Evolutionary conservation across 2,888 invertebrate genomes (phyloP).

Genomic region (Chymomyza caudatula): DNA sequence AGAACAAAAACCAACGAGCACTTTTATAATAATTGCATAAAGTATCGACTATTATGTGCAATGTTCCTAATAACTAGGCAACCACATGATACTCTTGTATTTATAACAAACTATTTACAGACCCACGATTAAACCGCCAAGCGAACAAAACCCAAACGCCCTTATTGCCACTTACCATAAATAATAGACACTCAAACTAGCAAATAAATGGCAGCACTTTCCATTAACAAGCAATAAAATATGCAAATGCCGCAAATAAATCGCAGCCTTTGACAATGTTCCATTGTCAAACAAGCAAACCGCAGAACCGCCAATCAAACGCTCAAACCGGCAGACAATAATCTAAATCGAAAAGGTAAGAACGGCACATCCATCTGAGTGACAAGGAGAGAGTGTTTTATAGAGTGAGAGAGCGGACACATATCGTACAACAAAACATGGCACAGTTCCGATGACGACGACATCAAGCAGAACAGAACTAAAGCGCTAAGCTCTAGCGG

Average conservation of each 20-base stretch:
- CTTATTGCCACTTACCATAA: not conserved
- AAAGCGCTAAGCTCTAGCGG: not conserved
- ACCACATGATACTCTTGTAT: not conserved
- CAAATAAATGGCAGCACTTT: constrained; percentile 1
- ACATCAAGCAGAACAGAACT: not conserved
- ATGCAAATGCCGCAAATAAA: constrained; percentile 67
- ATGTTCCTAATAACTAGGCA: constrained; percentile 23
- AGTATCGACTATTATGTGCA: constrained; percentile 19
- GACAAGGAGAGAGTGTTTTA: too few species aligned
- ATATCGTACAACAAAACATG: too few species aligned
- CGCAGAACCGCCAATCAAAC: not conserved
- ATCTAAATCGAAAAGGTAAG: constrained; percentile 64
- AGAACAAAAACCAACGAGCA: constrained; percentile 6
- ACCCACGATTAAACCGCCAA: not conserved
- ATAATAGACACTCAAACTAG: not conserved
- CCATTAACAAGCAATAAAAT: constrained; percentile 66
- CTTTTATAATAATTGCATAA: constrained; percentile 14
- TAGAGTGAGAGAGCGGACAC: constrained; percentile 33
- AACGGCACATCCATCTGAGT: constrained; percentile 61
- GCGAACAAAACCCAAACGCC: not conserved
- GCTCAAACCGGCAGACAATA: constrained; percentile 31
- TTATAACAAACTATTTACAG: not conserved
- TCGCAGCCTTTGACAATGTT: constrained; percentile 42
- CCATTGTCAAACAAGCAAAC: not conserved
- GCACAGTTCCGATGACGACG: not conserved